Base-by-base conservation (phyloP, 2,888 invertebrate species). In the Deilephila porcellus region DNA sequence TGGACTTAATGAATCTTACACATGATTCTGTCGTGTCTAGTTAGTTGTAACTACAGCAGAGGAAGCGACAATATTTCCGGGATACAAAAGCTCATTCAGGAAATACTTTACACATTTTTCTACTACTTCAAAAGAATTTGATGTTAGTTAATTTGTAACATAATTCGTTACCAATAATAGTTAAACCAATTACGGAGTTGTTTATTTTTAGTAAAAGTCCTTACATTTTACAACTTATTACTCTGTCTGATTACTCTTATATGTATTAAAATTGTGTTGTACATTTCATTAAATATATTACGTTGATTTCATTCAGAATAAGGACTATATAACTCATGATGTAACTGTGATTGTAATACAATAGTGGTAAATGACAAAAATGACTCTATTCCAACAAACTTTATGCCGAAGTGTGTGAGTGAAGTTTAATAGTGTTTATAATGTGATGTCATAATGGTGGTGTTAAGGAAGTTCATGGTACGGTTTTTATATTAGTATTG, bases 381-480 rank as follows among this genome's bases (percentile, higher is more conserved):
- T 52, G 67, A 52, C 25, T n/a, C n/a, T 52, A 45, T 37, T 20
- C n/a, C 17, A 17, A 25, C 45, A 25, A 67, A 67, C 45, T 25
- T 25, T 25, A n/a, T 34, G 7, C 19, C 5, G n/a, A 63, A 67
- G 67, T 52, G 25, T 20, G 45, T 52, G 67, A 45, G 56, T 56
- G 56, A 56, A 56, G n/a, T 56, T n/a, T 25, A 20, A 34, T 20
- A 25, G 67, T 67, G 67, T 32, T 29, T 53, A 62, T 59, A 45
- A 71, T 60, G 92, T 89, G 88, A 91, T 71, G 52, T 77, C 80
- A 84, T 71, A 77, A 93, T 94, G 93, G 93, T 94, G 89, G 85
- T 93, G 81, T 82, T 93, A 78, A 87, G 90, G 82, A 90, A 87
- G 81, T 88, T 91, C 76, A 84, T 90, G 93, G 93, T 93, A 90